phyloP scores from a whole-genome alignment of 1,140 invertebrate species.

The Drosophila truncata region DNA sequence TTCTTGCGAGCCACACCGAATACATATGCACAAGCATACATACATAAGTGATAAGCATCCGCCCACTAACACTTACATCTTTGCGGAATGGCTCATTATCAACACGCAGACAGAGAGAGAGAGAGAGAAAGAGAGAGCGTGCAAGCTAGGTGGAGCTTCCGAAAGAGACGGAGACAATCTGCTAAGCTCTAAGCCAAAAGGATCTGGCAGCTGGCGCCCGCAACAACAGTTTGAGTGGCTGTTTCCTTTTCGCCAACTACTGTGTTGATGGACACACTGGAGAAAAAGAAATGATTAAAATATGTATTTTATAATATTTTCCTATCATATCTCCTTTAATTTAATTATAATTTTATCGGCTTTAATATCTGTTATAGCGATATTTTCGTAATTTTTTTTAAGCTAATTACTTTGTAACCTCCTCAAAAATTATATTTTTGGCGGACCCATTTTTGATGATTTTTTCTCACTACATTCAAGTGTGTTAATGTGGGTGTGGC shows the following conservation, averaged over 20 bases:
- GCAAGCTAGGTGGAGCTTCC: not conserved
- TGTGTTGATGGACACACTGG: constrained; percentile 15
- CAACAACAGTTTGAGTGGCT: constrained; percentile 71
- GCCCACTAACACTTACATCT: constrained; percentile 38
- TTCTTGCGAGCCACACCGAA: constrained; percentile 50
- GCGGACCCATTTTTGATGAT: not conserved
- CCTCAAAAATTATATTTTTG: not conserved
- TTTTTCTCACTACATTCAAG: constrained; percentile 2
- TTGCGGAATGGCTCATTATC: constrained; percentile 68
- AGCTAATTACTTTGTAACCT: not conserved
- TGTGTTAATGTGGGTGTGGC: constrained; percentile 25
- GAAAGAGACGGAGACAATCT: constrained; percentile 19
- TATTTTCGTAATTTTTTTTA: not conserved
- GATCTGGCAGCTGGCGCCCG: constrained; percentile 44
- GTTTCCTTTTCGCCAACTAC: constrained; percentile 59
- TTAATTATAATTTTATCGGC: too few species aligned
- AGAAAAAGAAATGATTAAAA: not conserved
- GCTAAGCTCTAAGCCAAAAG: constrained; percentile 52
- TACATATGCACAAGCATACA: constrained; percentile 38
- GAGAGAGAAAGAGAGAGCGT: too few species aligned
- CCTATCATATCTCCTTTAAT: too few species aligned
- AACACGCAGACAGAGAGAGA: constrained; percentile 44
- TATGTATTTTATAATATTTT: too few species aligned
- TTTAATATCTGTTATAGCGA: not conserved
- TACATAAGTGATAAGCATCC: constrained; percentile 46